phyloP scores from a whole-genome alignment of 1,140 invertebrate species.

The Macrobrachium rosenbergii region DNA sequence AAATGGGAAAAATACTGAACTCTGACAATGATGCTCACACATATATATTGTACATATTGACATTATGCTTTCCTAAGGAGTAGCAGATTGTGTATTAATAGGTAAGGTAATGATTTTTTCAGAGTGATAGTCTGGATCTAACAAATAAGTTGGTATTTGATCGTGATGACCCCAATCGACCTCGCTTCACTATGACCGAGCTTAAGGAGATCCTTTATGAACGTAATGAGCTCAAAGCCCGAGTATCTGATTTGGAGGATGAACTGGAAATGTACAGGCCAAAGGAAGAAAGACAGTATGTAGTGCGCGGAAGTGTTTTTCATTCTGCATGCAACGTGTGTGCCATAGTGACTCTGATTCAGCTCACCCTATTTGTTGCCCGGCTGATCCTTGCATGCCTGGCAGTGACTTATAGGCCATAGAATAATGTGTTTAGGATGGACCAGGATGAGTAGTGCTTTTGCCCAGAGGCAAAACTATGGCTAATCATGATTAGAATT shows the following conservation, averaged over 20 bases:
- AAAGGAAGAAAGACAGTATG: constrained; percentile 39
- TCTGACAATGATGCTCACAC: too few relatives aligned
- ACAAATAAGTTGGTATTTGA: constrained; percentile 76
- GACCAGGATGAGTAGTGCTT: constrained; percentile 41
- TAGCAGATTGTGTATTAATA: too few relatives aligned
- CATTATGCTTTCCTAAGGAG: too few relatives aligned
- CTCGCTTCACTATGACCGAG: constrained; percentile 91
- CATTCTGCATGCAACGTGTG: constrained; percentile 53
- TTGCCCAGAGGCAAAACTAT: constrained; percentile 12
- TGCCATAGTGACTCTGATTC: constrained; percentile 36
- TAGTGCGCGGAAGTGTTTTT: constrained; percentile 39
- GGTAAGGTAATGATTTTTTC: background rate
- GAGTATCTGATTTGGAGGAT: constrained; percentile 88
- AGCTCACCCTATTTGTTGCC: constrained; percentile 44
- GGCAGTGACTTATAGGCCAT: constrained; percentile 37
- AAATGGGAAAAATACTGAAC: too few relatives aligned
- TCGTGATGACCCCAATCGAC: constrained; percentile 84
- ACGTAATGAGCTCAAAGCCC: constrained; percentile 88
- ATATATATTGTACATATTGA: too few relatives aligned
- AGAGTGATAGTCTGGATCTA: constrained; percentile 56
- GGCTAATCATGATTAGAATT: constrained; percentile 13
- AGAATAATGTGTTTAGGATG: constrained; percentile 39
- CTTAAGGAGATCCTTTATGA: constrained; percentile 89
- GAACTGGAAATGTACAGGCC: constrained; percentile 82
- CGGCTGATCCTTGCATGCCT: constrained; percentile 53